Evolutionary conservation across 2,888 invertebrate genomes (phyloP), one percentile per base, ranked within the genome.

Genomic region (Phyllotreta striolata): DNA sequence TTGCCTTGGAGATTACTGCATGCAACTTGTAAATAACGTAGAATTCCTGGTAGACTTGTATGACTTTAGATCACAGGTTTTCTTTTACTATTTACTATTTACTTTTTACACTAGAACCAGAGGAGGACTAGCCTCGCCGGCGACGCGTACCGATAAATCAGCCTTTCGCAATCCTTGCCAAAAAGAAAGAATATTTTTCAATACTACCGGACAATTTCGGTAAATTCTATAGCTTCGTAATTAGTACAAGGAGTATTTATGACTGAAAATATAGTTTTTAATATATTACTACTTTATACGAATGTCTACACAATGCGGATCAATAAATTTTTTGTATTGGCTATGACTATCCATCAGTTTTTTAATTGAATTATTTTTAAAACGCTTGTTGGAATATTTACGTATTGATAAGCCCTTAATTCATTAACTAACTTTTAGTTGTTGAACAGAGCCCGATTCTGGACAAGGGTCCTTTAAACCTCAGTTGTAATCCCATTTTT

Each of bases 401-500:
- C 14, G 8, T 7, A 44, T 44, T 44, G 12, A 13, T 7, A 8
- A 44, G 34, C 43, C 10, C 38, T 24, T 14, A 55, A 14, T 14
- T 14, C 7, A 14, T 13, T 14, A 13, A 13, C 12, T 44, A 46
- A 41, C 43, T 35, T 14, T 37, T 24, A 10, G 5, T 57, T 14
- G 46, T 46, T 24, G 39, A 49, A 47, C 40, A 47, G 35, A 47
- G 40, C 10, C 58, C 59, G 34, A 12, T 59, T 35, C 59, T 59
- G 59, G 70, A 74, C 70, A 68, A 72, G 72, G 73, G 71, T 72
- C 74, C 73, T 76, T 73, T 73, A 74, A 74, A 74, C 75, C 76
- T 73, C 75, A 73, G 70, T 72, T 74, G 74, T 78, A 78, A 78
- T 78, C 78, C 78, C 72, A 74, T 74, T 75, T 77, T 77, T 77